Conservation (phyloP, 1,140 invertebrate genomes). For the Heliconius hewitsoni region DNA sequence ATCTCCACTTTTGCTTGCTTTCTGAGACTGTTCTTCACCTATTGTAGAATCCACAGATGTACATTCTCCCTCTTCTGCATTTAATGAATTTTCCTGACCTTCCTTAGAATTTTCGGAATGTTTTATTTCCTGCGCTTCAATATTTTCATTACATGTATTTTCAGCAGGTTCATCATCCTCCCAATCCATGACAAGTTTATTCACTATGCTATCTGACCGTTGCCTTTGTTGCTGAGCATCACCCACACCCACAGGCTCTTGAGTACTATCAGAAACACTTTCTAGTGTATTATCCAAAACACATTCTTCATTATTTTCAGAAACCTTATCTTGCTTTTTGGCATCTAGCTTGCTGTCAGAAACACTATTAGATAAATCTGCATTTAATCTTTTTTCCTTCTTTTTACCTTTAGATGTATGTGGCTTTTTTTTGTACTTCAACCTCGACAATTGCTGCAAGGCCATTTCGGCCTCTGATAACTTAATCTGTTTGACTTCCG, state of each 20-base stretch:
- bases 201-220: slow-evolving; percentile 63
- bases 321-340: slow-evolving; percentile 10
- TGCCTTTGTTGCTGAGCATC: slow-evolving; percentile 19
- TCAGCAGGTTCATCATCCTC: slow-evolving; percentile 68
- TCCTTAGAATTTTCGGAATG: slow-evolving; percentile 42
- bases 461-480: slow-evolving; percentile 57
- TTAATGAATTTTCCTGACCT: slow-evolving; percentile 35
- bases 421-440: slow-evolving; percentile 36
- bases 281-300: not conserved
- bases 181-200: slow-evolving; percentile 72
- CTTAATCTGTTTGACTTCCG: slow-evolving; percentile 28
- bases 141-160: slow-evolving; percentile 39
- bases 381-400: slow-evolving; percentile 22
- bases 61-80: slow-evolving; percentile 44
- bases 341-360: slow-evolving; percentile 21
- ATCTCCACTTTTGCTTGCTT: slow-evolving; percentile 55
- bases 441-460: slow-evolving; percentile 56
- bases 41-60: slow-evolving; percentile 51
- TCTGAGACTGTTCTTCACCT: slow-evolving; percentile 50
- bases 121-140: slow-evolving; percentile 38
- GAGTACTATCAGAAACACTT: not conserved
- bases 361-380: slow-evolving; percentile 10
- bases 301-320: slow-evolving; percentile 16
- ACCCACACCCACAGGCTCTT: not conserved
- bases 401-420: slow-evolving; percentile 23